A percentile compares a stretch with the other conserved stretches of the same genome.
These are phyloP conservation scores for Pristis pectinata DNA, from an alignment of 2,797 vertebrate genomes.

Conservation along the genomic window DNA sequence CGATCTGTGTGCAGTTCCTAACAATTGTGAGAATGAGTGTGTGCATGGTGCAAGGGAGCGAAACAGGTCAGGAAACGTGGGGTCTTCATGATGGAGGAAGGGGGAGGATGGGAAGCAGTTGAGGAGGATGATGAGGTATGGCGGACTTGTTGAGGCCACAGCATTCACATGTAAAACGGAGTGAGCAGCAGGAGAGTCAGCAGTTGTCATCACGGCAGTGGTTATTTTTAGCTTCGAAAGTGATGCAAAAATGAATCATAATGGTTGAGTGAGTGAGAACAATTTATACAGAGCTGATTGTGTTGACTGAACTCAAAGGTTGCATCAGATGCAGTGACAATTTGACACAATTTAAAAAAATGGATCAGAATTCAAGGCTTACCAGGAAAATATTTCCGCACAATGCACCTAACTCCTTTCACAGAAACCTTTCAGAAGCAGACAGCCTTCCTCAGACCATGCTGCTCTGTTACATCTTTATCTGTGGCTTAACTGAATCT, in stretches of 20 bases:
- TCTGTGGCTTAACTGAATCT: background rate
- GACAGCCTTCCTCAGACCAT: background rate
- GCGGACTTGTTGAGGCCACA: background rate
- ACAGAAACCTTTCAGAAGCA: background rate
- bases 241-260: slow-evolving; percentile 17
- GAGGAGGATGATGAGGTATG: no score
- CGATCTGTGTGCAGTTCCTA: background rate
- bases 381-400: background rate
- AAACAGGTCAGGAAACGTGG: background rate
- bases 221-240: background rate
- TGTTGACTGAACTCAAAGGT: slow-evolving; percentile 22
- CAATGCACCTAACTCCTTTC: background rate
- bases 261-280: slow-evolving; percentile 13
- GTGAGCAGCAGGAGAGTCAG: background rate
- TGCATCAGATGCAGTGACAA: background rate
- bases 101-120: background rate
- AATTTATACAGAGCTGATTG: background rate
- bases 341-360: background rate
- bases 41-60: background rate
- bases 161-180: background rate
- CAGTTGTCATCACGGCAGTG: background rate
- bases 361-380: background rate
- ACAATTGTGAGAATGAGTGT: background rate
- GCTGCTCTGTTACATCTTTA: background rate
- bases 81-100: background rate